A percentile compares a stretch with the other conserved stretches of the same genome.
Conservation (phyloP, 2,888 invertebrate species). For the Oxycera nigricornis region DNA sequence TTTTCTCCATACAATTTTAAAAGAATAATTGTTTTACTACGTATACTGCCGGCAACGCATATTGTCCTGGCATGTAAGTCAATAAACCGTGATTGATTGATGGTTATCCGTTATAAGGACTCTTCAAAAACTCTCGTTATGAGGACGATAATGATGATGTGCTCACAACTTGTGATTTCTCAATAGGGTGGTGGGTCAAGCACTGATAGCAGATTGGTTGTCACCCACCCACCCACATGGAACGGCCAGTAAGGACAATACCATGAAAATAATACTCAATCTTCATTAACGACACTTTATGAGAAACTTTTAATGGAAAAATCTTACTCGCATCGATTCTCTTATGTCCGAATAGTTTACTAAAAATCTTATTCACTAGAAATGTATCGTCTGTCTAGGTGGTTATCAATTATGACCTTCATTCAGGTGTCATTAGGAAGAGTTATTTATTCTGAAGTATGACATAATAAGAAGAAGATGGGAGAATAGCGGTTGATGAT, state of each 20-base stretch:
- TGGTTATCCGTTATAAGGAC: slow-evolving; percentile 21
- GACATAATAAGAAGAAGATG: too few relatives aligned
- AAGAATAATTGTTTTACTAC: slow-evolving; percentile 5
- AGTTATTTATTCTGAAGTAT: too few relatives aligned
- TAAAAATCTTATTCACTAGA: neutral
- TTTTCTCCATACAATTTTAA: too few relatives aligned
- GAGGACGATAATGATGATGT: slow-evolving; percentile 32
- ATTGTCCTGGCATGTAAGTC: neutral
- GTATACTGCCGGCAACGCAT: neutral
- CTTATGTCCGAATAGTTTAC: neutral
- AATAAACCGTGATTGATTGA: slow-evolving; percentile 36
- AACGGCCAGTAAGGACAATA: neutral
- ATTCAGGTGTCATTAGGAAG: too few relatives aligned
- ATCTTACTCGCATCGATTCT: slow-evolving; percentile 1
- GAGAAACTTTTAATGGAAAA: slow-evolving; percentile 35
- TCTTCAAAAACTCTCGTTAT: slow-evolving; percentile 24
- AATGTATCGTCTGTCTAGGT: too few relatives aligned
- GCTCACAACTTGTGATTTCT: slow-evolving; percentile 37
- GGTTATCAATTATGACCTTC: too few relatives aligned
- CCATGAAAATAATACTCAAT: slow-evolving; percentile 29
- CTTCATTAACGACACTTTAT: slow-evolving; percentile 38
- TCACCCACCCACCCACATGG: too few relatives aligned
- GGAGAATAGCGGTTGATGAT: too few relatives aligned
- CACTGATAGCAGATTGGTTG: too few relatives aligned
- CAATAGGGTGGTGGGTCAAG: slow-evolving; percentile 10